phyloP scores from a whole-genome alignment of 2,888 invertebrate genomes.

The Volucella bombylans region DNA sequence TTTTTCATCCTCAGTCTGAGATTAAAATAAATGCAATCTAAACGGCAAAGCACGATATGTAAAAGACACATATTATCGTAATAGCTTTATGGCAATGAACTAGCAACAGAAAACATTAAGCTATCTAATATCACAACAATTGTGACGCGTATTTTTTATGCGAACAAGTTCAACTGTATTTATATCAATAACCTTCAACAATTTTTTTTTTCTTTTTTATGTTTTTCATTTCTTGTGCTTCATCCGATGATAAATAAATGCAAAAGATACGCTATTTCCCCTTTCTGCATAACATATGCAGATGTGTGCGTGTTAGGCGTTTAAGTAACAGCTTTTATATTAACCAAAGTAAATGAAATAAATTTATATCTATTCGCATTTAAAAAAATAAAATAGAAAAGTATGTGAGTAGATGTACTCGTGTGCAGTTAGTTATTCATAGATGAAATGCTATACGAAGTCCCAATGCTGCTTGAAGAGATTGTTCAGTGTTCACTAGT shows the following conservation, averaged over 20 bases:
- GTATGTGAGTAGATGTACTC: not conserved
- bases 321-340: conserved; percentile 14
- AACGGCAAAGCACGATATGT: conserved; percentile 19
- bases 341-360: conserved; percentile 3
- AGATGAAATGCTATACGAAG: conserved; percentile 65
- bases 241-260: conserved; percentile 24
- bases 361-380: not conserved
- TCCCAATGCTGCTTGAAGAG: conserved; percentile 55
- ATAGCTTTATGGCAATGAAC: conserved; percentile 69
- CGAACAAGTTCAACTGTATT: conserved; percentile 64
- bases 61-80: not conserved
- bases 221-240: conserved; percentile 24
- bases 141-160: conserved; percentile 12
- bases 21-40: conserved; percentile 8
- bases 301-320: conserved; percentile 11
- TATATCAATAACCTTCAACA: conserved; percentile 60
- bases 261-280: conserved; percentile 47
- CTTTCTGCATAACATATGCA: not conserved
- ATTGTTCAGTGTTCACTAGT: conserved; percentile 6
- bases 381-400: not conserved
- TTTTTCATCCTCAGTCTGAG: not conserved
- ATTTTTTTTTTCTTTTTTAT: conserved; percentile 13
- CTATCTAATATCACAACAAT: conserved; percentile 70
- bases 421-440: conserved; percentile 27
- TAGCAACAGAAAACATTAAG: conserved; percentile 33